Evolutionary conservation across 2,797 vertebrate genomes (phyloP).

Genomic region (Sternotherus odoratus): DNA sequence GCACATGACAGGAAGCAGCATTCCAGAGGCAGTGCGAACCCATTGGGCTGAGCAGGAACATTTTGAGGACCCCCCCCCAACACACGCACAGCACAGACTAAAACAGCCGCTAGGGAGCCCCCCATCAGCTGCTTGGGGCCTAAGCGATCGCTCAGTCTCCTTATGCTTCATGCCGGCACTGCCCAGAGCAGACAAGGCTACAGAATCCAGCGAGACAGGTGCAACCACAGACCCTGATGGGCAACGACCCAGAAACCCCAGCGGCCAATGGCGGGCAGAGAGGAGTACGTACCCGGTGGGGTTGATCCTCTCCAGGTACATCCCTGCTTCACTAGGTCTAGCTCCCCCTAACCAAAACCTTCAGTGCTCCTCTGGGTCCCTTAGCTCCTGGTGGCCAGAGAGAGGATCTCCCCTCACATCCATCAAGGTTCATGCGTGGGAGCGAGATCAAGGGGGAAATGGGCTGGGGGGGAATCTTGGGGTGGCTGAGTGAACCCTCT

Average conservation of each 20-base stretch:
- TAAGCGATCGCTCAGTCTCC: not conserved
- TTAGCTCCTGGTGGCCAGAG: not conserved
- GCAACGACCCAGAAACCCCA: not conserved
- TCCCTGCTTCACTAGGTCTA: not conserved
- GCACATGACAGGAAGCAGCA: not conserved
- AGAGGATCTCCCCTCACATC: not conserved
- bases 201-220: not conserved
- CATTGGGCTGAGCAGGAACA: not conserved
- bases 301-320: not conserved
- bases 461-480: not conserved
- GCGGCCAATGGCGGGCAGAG: not conserved
- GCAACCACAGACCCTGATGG: not conserved
- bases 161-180: no score
- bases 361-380: not conserved
- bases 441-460: not conserved
- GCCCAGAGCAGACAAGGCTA: fast-evolving
- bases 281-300: not conserved
- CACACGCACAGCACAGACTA: not conserved
- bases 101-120: not conserved
- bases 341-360: not conserved
- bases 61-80: no score
- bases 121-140: not conserved
- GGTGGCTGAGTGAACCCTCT: no score
- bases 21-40: not conserved
- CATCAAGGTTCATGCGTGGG: not conserved